phyloP scores from a whole-genome alignment of 2,797 vertebrate species.

The Coendou prehensilis region DNA sequence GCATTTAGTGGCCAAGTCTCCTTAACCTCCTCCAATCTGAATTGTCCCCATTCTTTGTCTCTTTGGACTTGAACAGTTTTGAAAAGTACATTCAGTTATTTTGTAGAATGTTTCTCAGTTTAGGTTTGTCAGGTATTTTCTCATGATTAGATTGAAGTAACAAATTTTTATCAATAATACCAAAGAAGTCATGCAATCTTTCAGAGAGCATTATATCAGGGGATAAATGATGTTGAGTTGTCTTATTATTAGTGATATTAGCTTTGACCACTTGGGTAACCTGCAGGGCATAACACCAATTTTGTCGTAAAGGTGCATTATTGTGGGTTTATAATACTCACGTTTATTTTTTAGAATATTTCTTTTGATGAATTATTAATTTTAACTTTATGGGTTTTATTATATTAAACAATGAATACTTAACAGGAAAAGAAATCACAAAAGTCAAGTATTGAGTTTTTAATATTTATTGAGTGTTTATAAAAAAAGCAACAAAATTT shows the following conservation, averaged over 20 bases:
- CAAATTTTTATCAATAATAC: not conserved
- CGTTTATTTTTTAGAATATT: not conserved
- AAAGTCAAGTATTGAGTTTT: not conserved
- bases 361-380: not conserved
- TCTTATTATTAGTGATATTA: not conserved
- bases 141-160: not conserved
- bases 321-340: not conserved
- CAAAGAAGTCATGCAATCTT: not conserved
- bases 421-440: not conserved
- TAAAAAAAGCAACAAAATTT: not conserved
- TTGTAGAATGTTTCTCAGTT: not conserved
- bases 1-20: not conserved
- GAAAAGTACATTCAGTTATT: not conserved
- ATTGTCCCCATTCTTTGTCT: not conserved
- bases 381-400: not conserved
- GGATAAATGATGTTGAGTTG: not conserved
- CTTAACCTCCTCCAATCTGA: not conserved
- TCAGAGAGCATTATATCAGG: not conserved
- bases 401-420: not conserved
- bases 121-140: not conserved
- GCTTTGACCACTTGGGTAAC: not conserved
- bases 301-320: not conserved
- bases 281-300: not conserved
- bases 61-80: not conserved
- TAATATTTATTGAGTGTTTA: not conserved